Conservation (phyloP, 2,888 invertebrate genomes). For the Dicycla oo region DNA sequence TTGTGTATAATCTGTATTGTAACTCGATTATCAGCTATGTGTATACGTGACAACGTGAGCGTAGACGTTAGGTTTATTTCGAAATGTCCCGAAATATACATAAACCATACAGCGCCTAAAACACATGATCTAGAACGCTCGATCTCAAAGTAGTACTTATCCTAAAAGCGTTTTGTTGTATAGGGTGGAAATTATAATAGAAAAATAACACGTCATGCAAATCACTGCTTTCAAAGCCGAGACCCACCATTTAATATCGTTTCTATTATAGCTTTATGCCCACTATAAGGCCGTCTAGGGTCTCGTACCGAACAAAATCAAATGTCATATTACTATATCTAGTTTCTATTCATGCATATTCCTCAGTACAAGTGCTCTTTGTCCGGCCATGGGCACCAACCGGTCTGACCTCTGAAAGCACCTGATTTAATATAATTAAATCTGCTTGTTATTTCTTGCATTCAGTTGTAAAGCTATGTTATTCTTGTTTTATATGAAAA, state of each 20-base stretch:
- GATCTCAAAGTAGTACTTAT: slow-evolving; percentile 10
- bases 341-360: slow-evolving; percentile 65
- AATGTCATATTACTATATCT: slow-evolving; percentile 62
- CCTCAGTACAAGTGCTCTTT: slow-evolving; percentile 63
- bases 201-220: slow-evolving; percentile 55
- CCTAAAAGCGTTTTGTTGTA: slow-evolving; percentile 39
- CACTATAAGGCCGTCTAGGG: slow-evolving; percentile 49
- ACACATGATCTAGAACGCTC: slow-evolving; percentile 33
- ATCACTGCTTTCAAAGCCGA: slow-evolving; percentile 41
- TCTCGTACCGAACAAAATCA: slow-evolving; percentile 48
- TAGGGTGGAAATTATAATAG: slow-evolving; percentile 19
- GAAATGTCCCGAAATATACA: slow-evolving; percentile 53
- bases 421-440: slow-evolving; percentile 64
- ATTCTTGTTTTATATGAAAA: not conserved
- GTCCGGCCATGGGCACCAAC: slow-evolving; percentile 55
- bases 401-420: slow-evolving; percentile 62
- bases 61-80: slow-evolving; percentile 46
- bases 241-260: slow-evolving; percentile 44
- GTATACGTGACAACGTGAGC: slow-evolving; percentile 57
- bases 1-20: slow-evolving; percentile 37
- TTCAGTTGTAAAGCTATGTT: slow-evolving; percentile 12
- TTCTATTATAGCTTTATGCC: slow-evolving; percentile 50
- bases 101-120: slow-evolving; percentile 14
- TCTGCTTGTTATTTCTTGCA: slow-evolving; percentile 43
- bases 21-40: slow-evolving; percentile 29